phyloP scores from a whole-genome alignment of 2,113 vertebrate genomes.

The Mastomys coucha region DNA sequence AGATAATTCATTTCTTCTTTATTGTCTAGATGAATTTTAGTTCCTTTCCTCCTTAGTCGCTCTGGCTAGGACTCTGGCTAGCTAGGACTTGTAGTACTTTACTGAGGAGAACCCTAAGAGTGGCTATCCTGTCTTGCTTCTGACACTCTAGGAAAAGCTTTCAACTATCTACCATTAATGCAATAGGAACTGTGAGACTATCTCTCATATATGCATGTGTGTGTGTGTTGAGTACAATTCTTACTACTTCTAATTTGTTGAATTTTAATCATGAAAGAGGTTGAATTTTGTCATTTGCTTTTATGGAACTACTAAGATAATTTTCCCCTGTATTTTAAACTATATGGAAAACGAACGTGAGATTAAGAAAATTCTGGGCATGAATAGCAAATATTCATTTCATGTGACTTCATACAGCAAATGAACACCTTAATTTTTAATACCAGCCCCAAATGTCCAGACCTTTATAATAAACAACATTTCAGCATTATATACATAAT shows the following conservation, averaged over 20 bases:
- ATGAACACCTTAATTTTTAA: background rate
- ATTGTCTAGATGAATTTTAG: background rate
- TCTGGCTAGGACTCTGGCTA: background rate
- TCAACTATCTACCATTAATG: background rate
- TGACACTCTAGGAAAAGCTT: background rate
- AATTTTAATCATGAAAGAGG: background rate
- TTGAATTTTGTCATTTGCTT: background rate
- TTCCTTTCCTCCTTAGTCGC: background rate
- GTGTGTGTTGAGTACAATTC: background rate
- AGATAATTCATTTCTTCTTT: background rate
- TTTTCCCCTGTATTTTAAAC: background rate
- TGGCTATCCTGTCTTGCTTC: background rate
- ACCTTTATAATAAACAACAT: background rate
- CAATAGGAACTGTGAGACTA: background rate
- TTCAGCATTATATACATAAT: conserved; percentile 53
- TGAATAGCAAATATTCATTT: conserved; percentile 26
- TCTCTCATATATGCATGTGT: background rate
- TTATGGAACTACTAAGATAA: background rate
- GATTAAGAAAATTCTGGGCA: background rate
- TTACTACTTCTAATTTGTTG: background rate
- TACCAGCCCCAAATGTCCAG: background rate
- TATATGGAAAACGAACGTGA: background rate
- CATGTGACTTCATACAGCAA: conserved; percentile 15
- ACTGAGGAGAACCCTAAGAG: background rate
- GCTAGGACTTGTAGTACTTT: background rate